These are phyloP conservation scores for Disparrhopalites patrizii DNA, from an alignment of 2,888 invertebrate genomes.

Conservation along the genomic window DNA sequence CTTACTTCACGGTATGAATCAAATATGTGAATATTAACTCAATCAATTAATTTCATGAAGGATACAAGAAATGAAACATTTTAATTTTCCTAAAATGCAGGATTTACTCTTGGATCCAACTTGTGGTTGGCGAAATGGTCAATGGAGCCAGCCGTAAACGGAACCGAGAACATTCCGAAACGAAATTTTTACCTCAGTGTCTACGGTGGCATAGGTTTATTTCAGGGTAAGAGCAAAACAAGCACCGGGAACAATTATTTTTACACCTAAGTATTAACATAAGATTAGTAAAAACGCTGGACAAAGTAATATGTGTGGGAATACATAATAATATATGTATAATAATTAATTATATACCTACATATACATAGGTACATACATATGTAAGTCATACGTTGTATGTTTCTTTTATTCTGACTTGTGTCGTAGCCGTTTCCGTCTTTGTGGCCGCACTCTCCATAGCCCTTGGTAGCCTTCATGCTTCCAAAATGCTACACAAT, in stretches of 20 bases:
- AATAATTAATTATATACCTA: constrained; percentile 50
- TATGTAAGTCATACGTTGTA: background rate
- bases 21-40: background rate
- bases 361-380: background rate
- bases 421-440: constrained; percentile 39
- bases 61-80: background rate
- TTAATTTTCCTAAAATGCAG: constrained; percentile 10
- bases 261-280: background rate
- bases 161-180: constrained; percentile 38
- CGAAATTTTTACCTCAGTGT: constrained; percentile 50
- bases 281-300: background rate
- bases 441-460: constrained; percentile 51
- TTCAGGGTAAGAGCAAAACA: constrained; percentile 49
- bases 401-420: no score
- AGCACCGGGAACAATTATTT: no score
- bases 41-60: background rate
- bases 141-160: constrained; percentile 35
- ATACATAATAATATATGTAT: no score
- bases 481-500: constrained; percentile 48
- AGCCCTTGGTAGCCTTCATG: constrained; percentile 49
- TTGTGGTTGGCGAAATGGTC: constrained; percentile 50
- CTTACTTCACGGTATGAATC: constrained; percentile 38
- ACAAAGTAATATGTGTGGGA: no score
- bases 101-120: constrained; percentile 49
- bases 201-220: constrained; percentile 51